Evolutionary conservation across 1,140 invertebrate species (phyloP).

Genomic region (Polypedilum pembai): DNA sequence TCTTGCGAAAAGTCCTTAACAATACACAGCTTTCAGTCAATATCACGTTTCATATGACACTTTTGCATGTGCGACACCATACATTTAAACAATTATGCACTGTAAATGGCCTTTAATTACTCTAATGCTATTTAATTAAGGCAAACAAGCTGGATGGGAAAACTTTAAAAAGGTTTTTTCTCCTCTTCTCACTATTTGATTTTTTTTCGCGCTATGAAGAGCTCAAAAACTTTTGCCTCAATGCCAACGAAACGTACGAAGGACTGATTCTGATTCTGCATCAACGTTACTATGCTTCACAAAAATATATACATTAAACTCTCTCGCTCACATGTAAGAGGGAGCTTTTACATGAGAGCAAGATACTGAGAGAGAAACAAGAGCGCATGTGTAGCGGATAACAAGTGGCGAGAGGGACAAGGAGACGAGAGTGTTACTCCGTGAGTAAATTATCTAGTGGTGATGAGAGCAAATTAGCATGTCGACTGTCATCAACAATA

Average conservation of each 20-base stretch:
- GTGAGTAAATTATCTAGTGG: too few relatives aligned
- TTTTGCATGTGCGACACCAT: background rate
- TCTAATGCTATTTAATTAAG: background rate
- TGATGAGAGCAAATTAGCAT: too few relatives aligned
- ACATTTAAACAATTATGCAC: background rate
- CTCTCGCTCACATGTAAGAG: background rate
- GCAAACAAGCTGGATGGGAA: background rate
- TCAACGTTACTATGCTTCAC: background rate
- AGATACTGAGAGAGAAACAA: too few relatives aligned
- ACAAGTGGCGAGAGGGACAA: too few relatives aligned
- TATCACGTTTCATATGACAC: background rate
- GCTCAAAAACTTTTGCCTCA: background rate
- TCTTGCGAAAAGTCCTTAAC: background rate
- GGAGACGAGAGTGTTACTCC: too few relatives aligned
- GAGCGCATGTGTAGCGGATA: too few relatives aligned
- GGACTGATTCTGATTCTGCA: constrained; percentile 11
- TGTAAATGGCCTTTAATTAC: background rate
- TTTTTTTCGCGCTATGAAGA: background rate
- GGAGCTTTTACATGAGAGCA: background rate
- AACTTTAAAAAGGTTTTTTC: background rate
- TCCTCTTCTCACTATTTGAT: background rate
- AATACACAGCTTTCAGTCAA: background rate
- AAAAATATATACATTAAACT: background rate
- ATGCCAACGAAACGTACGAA: background rate
- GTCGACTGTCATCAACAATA: too few relatives aligned